Base-by-base conservation (phyloP, 2,797 vertebrate genomes). In the Phalloptychus januarius region DNA sequence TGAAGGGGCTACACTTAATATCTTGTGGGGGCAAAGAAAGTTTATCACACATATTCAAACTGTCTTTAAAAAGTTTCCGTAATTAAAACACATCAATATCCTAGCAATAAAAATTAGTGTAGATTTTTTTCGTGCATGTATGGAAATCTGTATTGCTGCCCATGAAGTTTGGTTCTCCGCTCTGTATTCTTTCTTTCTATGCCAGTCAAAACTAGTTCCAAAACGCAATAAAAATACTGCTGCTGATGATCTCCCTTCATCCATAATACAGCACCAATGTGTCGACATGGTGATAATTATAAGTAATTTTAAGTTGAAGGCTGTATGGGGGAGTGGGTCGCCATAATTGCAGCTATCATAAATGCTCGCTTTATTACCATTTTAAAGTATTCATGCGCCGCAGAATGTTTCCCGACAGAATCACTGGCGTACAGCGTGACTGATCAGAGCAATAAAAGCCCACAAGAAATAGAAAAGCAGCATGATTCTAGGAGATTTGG, bases 311-410 rank as follows among this genome's bases (percentile, higher is more conserved):
- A 90, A 88, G 77, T 61, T 75, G 77, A 86, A 83, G 80, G 82
- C 86, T 85, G 87, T 85, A 81, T 15, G 38, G 85, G 85, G 89
- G 88, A 89, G 87, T 84, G 90, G 88, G 88, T 92, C 44, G 25
- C 77, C 77, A 45, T 95, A 90, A 95, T 93, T 94, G 90, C 92
- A 65, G 87, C 74, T 46, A 84, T 89, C 84, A 83, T 94, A 94
- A 95, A 95, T 78, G 83, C 81, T 87, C 88, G 86, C 88, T 95
- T 95, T 95, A 96, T 93, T 89, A 86, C 91, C 90, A 89, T 93
- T 93, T 95, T 95, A 94, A 95, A 95, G 91, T 91, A 94, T 95
- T 95, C 89, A 95, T 95, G 90, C 83, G 65, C 81, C 44, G 63
- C 85, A 91, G 85, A 91, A 85, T 82, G 88, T 90, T 92, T 93